A percentile compares a stretch with the other conserved stretches of the same genome.
These are phyloP conservation scores for Rynchops niger DNA, from an alignment of 2,113 vertebrate species.

Conservation along the genomic window DNA sequence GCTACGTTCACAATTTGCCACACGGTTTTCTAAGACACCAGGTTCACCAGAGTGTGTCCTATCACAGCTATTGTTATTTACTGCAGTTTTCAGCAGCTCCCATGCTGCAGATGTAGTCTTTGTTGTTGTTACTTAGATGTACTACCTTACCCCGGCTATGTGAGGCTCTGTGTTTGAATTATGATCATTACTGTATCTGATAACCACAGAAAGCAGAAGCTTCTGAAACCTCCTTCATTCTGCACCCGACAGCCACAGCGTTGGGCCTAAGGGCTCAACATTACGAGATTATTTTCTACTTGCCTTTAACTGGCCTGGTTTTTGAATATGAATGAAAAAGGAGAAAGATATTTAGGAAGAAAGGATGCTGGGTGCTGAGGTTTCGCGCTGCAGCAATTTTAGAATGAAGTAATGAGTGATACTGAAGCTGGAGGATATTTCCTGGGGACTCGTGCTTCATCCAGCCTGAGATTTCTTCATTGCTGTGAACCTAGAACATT, in stretches of 20 bases:
- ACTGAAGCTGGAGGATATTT: not conserved
- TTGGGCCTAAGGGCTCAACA: not conserved
- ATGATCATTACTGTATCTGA: not conserved
- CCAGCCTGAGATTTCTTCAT: not conserved
- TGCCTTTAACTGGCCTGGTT: not conserved
- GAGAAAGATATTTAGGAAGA: not conserved
- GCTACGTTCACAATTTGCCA: not conserved
- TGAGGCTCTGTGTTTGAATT: not conserved
- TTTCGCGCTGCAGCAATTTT: not conserved
- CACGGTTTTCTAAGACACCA: not conserved
- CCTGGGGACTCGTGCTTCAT: not conserved
- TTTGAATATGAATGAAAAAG: not conserved
- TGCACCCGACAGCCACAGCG: not conserved
- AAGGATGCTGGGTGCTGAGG: not conserved
- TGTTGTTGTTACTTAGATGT: not conserved
- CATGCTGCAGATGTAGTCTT: not conserved
- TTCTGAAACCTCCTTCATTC: not conserved
- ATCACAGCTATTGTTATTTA: not conserved
- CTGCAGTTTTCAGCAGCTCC: rapidly evolving
- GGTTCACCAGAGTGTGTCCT: not conserved
- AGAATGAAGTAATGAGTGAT: not conserved
- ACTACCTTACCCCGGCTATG: not conserved
- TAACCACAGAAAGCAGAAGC: not conserved
- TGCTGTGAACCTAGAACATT: not conserved
- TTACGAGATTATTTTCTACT: not conserved